A percentile compares a stretch with the other conserved stretches of the same genome.
Conservation (phyloP, 2,113 vertebrate species). For the Brachyhypopomus gauderio region DNA sequence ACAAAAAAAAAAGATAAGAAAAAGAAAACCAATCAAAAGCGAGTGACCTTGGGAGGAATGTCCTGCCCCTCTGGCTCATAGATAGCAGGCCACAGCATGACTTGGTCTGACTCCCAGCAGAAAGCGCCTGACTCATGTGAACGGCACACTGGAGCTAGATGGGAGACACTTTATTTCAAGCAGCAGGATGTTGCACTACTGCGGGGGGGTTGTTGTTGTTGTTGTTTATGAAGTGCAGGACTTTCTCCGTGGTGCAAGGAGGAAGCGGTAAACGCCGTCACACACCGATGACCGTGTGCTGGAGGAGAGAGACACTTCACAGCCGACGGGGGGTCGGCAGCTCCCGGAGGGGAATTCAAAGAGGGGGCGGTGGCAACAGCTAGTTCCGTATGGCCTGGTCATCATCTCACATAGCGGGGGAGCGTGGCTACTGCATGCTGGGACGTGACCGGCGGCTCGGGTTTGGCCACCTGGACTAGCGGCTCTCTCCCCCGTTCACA, state of each 20-base stretch:
- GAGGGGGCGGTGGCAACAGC: too few relatives aligned
- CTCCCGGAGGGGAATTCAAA: too few relatives aligned
- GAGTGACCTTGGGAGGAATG: neutral
- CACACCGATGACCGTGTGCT: slow-evolving; percentile 21
- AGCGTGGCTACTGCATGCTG: too few relatives aligned
- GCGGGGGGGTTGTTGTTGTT: neutral
- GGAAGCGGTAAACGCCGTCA: neutral
- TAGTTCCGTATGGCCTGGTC: too few relatives aligned
- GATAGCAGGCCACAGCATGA: neutral
- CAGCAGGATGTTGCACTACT: slow-evolving; percentile 8
- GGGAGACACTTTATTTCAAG: slow-evolving; percentile 12
- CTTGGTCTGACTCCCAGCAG: slow-evolving; percentile 14
- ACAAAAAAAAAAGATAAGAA: neutral
- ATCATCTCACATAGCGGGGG: too few relatives aligned
- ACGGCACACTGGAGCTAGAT: neutral
- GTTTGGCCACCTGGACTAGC: neutral
- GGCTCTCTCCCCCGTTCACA: slow-evolving; percentile 1
- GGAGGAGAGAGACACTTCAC: slow-evolving; percentile 20
- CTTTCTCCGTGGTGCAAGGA: neutral
- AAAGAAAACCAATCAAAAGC: neutral
- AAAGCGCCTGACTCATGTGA: neutral
- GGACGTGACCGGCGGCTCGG: neutral
- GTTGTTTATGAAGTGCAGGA: slow-evolving; percentile 1
- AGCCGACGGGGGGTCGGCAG: neutral
- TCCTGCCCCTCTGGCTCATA: neutral